Base-by-base conservation (phyloP, 2,797 vertebrate species). In the Lepilemur ruficaudatus region DNA sequence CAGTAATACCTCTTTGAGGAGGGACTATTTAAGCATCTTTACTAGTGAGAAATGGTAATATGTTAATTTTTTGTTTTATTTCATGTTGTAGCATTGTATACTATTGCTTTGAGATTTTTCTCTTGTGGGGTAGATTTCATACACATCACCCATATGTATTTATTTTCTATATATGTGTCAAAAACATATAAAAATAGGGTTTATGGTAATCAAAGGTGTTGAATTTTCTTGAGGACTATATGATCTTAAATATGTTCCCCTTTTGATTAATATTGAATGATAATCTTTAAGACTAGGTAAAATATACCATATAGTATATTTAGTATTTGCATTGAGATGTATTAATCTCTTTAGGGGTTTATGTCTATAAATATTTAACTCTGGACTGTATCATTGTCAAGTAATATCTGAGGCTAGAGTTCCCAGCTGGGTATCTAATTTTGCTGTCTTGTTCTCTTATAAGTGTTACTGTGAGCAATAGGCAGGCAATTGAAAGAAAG, bases 381-480 rank as follows among this genome's bases (percentile, higher is more conserved):
- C 48, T 89, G 83, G 69, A 76, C 25, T 89, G 0, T 91, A 4
- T 93, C 86, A 78, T 69, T 94, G 83, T 81, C 72, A 90, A 76
- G 30, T 87, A 80, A 46, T 92, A 83, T 88, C 80, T 95, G 63
- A 72, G 52, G 52, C 14, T 94, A 70, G 65, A 89, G 30, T 84
- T 76, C 72, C 65, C 76, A 92, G 38, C 52, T 78, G 8, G 5
- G 69, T 86, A 61, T 92, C 78, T 96, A 52, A 94, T 97, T 98
- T 90, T 96, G 88, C 38, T 96, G 69, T 48, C 20, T 93, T 94
- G 46, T 50, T 94, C 79, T 97, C 91, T 98, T 95, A 96, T 89
- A 98, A 97, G 96, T 98, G 97, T 98, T 98, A 97, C 89, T 96
- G 48, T 98, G 97, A 98, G 95, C 96, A 97, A 67, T 98, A 98